Percentiles rank a stretch among this genome's conserved stretches.
These are phyloP conservation scores for Alloscopus bannaensis DNA, from an alignment of 2,888 invertebrate genomes.

Conservation along the genomic window DNA sequence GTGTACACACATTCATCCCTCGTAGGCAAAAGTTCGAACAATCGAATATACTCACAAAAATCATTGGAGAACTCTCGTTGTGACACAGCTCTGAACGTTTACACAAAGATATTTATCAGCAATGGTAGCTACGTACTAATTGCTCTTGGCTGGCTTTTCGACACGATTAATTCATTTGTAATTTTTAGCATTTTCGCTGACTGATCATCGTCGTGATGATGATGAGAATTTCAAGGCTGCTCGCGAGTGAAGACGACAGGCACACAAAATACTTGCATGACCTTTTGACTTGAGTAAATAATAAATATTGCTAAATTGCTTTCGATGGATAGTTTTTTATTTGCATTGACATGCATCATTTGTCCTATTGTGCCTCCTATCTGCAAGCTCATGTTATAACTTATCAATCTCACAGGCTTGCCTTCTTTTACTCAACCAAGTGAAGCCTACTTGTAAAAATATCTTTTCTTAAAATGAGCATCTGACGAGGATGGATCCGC, in stretches of 20 bases:
- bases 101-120: too few species aligned
- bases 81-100: too few species aligned
- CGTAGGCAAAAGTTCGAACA: neutral
- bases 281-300: constrained; percentile 59
- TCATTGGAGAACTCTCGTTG: too few species aligned
- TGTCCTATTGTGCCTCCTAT: neutral
- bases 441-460: neutral
- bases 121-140: constrained; percentile 49
- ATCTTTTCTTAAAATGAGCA: too few species aligned
- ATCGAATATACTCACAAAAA: too few species aligned
- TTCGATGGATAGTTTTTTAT: constrained; percentile 35
- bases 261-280: constrained; percentile 47
- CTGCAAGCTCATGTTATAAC: constrained; percentile 5
- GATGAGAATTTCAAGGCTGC: constrained; percentile 53
- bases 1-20: neutral
- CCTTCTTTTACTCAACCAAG: constrained; percentile 51
- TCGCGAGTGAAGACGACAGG: constrained; percentile 7
- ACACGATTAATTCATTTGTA: constrained; percentile 66
- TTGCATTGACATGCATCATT: constrained; percentile 7
- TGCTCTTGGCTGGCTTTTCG: constrained; percentile 65
- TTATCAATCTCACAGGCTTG: constrained; percentile 57
- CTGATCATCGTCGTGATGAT: constrained; percentile 57
- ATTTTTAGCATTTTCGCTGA: constrained; percentile 48
- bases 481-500: neutral
- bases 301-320: constrained; percentile 38